Evolutionary conservation across 2,888 invertebrate species (phyloP).

Genomic region (Caenorhabditis wallacei): DNA sequence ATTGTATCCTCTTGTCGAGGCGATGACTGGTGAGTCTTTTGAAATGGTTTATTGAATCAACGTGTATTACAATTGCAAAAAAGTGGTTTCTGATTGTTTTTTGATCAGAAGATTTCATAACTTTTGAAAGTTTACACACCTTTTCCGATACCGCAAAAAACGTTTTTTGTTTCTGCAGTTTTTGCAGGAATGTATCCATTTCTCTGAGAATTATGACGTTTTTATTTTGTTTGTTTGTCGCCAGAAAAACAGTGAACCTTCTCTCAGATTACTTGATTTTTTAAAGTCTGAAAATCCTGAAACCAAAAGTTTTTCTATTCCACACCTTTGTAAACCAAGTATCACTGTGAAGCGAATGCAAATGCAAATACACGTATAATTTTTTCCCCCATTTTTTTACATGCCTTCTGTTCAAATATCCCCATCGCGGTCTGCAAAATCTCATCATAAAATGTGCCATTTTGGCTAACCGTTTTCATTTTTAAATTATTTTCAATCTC

Average conservation of each 20-base stretch:
- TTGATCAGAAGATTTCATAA: neutral
- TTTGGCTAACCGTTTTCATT: neutral
- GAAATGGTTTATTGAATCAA: neutral
- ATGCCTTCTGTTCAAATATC: conserved; percentile 22
- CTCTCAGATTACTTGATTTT: too few species aligned
- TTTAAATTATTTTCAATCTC: neutral
- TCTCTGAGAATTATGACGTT: neutral
- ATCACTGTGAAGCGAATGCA: conserved; percentile 3
- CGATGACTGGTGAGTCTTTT: conserved; percentile 49
- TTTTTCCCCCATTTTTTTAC: neutral
- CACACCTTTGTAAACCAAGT: conserved; percentile 19
- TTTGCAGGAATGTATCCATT: conserved; percentile 3
- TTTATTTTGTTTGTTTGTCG: neutral
- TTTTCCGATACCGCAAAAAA: neutral
- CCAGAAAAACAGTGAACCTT: neutral
- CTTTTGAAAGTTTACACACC: neutral
- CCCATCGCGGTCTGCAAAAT: neutral
- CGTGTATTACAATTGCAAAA: neutral
- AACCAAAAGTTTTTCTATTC: neutral
- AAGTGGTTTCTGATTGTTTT: neutral
- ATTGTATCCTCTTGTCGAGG: conserved; percentile 51
- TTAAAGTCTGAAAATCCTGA: too few species aligned
- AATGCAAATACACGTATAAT: conserved; percentile 7
- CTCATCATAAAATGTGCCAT: neutral
- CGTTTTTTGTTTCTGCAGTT: neutral